phyloP scores from a whole-genome alignment of 2,888 invertebrate species.

The Margaritifera margaritifera region DNA sequence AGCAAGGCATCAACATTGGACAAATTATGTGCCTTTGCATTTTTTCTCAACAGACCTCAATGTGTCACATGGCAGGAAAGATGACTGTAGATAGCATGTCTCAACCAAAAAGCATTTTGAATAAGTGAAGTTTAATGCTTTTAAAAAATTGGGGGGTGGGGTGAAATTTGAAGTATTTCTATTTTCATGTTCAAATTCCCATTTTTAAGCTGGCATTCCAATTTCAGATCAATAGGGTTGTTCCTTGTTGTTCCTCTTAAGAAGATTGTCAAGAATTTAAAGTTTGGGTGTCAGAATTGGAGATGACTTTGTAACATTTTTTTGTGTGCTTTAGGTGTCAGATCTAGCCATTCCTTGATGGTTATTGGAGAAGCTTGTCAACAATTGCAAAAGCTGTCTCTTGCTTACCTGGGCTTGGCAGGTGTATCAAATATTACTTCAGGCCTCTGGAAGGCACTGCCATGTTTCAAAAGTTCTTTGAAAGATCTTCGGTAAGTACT shows the following conservation, averaged over 20 bases:
- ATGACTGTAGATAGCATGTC: too few species aligned
- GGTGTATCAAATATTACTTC: conserved; percentile 37
- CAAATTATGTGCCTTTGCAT: too few species aligned
- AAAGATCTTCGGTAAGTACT: conserved; percentile 53
- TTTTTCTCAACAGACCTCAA: too few species aligned
- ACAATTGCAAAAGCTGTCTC: conserved; percentile 46
- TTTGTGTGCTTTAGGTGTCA: conserved; percentile 40
- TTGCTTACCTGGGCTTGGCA: conserved; percentile 58
- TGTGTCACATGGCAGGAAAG: too few species aligned
- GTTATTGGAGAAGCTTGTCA: conserved; percentile 51
- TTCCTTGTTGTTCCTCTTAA: background rate
- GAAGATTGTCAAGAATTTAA: background rate
- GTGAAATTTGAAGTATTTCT: too few species aligned
- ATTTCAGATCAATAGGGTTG: background rate
- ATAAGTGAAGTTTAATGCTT: too few species aligned
- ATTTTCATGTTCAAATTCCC: too few species aligned
- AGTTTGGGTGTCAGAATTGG: background rate
- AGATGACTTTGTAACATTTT: background rate
- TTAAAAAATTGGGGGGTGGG: too few species aligned
- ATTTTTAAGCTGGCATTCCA: too few species aligned
- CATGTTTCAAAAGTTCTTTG: conserved; percentile 40
- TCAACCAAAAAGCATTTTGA: too few species aligned
- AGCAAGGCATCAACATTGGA: too few species aligned
- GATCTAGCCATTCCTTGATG: conserved; percentile 42
- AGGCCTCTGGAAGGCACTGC: conserved; percentile 47